These are phyloP conservation scores for Heliconius hewitsoni DNA, from an alignment of 1,140 invertebrate genomes.

Conservation along the genomic window DNA sequence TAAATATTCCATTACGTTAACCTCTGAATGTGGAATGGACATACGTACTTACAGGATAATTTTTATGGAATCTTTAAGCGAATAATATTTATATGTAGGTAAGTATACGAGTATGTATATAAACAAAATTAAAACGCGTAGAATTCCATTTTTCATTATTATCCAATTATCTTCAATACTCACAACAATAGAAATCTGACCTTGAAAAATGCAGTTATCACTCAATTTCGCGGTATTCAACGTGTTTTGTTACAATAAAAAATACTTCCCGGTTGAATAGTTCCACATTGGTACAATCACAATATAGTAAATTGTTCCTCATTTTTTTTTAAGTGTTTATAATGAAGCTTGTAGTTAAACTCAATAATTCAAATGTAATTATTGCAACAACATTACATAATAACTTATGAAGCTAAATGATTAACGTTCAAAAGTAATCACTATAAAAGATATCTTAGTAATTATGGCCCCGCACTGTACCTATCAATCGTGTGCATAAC, in stretches of 20 bases:
- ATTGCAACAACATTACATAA: not conserved
- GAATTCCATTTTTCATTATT: slow-evolving; percentile 29
- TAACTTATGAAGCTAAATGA: not conserved
- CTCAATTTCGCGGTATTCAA: slow-evolving; percentile 27
- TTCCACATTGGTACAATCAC: slow-evolving; percentile 32
- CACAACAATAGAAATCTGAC: slow-evolving; percentile 36
- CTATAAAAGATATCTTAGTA: not conserved
- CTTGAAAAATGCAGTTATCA: slow-evolving; percentile 40
- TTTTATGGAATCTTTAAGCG: slow-evolving; percentile 50
- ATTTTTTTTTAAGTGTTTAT: slow-evolving; percentile 26
- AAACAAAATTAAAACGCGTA: slow-evolving; percentile 20
- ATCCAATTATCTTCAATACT: slow-evolving; percentile 31
- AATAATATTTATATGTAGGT: slow-evolving; percentile 21
- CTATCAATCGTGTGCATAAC: not conserved
- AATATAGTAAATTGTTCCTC: slow-evolving; percentile 33
- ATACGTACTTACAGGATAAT: slow-evolving; percentile 69
- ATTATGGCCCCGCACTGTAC: not conserved
- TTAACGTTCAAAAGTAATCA: not conserved
- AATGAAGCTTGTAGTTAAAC: slow-evolving; percentile 13
- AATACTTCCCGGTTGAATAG: slow-evolving; percentile 43
- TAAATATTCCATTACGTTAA: slow-evolving; percentile 64
- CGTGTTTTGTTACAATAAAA: slow-evolving; percentile 34
- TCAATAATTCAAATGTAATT: not conserved
- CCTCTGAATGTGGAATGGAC: slow-evolving; percentile 73
- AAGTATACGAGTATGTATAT: not conserved